Percentiles rank a stretch among this genome's conserved stretches.
Evolutionary conservation across 2,888 invertebrate genomes (phyloP).

Genomic region (Alviniconcha strummeri): DNA sequence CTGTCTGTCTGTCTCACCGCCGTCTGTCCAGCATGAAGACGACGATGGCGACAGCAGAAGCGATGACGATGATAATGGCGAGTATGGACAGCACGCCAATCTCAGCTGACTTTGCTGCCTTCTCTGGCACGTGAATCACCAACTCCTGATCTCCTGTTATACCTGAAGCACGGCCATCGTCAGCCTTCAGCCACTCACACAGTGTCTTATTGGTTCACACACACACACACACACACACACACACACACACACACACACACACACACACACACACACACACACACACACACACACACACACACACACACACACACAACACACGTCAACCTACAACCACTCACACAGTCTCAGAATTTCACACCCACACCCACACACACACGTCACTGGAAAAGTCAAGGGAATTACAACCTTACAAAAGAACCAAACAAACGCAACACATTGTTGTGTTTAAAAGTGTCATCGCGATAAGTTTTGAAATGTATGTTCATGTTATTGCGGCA

Average conservation of each 20-base stretch:
- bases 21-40: constrained; percentile 5
- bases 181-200: too few species aligned
- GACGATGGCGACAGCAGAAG: constrained; percentile 1
- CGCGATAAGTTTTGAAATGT: too few species aligned
- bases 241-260: not conserved
- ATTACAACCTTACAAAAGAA: not conserved
- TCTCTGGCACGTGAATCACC: constrained; percentile 19
- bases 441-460: too few species aligned
- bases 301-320: not conserved
- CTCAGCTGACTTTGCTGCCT: constrained; percentile 18
- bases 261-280: not conserved
- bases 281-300: too few species aligned
- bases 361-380: not conserved
- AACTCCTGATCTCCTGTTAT: not conserved
- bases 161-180: too few species aligned
- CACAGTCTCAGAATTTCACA: not conserved
- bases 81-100: constrained; percentile 2
- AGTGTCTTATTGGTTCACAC: too few species aligned
- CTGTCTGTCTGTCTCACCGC: not conserved
- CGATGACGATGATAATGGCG: constrained; percentile 13
- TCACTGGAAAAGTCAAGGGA: not conserved
- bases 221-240: too few species aligned
- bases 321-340: not conserved
- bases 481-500: too few species aligned
- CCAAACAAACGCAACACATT: not conserved